phyloP scores from a whole-genome alignment of 2,888 invertebrate species.

The Nomada goodeniana region DNA sequence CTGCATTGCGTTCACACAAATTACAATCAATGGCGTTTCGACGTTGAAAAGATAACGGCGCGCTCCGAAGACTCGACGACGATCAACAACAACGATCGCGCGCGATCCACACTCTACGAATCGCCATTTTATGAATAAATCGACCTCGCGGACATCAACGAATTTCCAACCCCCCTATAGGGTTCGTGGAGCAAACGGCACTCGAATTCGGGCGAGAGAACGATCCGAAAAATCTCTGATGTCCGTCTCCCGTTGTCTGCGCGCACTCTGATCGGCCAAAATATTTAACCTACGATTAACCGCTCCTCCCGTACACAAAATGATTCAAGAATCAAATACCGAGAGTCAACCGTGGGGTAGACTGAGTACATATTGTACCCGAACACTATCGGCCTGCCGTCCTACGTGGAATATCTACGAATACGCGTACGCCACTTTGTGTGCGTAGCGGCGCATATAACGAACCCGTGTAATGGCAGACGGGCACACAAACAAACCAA shows the following conservation, averaged over 20 bases:
- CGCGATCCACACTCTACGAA: background rate
- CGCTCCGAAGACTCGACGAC: background rate
- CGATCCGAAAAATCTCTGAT: background rate
- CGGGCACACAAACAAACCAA: background rate
- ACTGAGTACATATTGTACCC: conserved; percentile 82
- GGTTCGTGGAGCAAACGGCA: too few relatives aligned
- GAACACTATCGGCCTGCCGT: conserved; percentile 72
- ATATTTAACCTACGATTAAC: conserved; percentile 83
- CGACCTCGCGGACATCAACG: background rate
- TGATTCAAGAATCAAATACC: conserved; percentile 84
- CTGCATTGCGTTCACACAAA: too few relatives aligned
- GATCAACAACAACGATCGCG: background rate
- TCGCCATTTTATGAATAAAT: background rate
- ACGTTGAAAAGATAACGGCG: too few relatives aligned
- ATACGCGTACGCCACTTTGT: conserved; percentile 58
- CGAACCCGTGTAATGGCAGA: conserved; percentile 64
- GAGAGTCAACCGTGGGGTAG: conserved; percentile 82
- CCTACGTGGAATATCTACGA: conserved; percentile 65
- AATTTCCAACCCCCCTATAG: too few relatives aligned
- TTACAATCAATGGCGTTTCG: too few relatives aligned
- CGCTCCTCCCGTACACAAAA: conserved; percentile 79
- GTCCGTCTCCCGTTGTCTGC: conserved; percentile 5
- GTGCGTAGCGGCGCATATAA: conserved; percentile 69
- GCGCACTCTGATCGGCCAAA: conserved; percentile 75
- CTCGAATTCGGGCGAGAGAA: background rate